Evolutionary conservation across 1,140 invertebrate species (phyloP), one percentile per base, ranked within the genome.

Genomic region (Yoshiicerus persimilis): DNA sequence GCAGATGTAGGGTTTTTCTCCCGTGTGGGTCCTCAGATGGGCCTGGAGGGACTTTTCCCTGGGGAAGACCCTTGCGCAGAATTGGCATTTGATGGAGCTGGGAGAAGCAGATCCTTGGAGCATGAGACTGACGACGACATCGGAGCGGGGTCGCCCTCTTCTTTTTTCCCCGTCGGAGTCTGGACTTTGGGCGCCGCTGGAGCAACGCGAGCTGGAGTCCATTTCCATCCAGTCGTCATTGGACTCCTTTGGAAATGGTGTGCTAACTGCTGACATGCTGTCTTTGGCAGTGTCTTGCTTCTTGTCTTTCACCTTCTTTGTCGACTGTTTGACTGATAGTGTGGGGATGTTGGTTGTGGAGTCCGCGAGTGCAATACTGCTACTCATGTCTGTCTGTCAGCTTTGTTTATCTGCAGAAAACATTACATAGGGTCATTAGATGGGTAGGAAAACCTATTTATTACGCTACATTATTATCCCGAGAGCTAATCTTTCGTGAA

Each of bases 1-100:
- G 92, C 96, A 97, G 0, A 92, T 92, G 91, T 96, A 97, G 11
- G 96, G 96, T 84, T 95, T 93, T 92, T 97, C 96, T 70, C 96
- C 96, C 91, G 96, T 97, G 91, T 97, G 96, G 2, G 96, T 96
- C 90, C 96, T 93, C 36, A 96, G 92, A 92, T 97, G 96, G n/a
- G 96, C 96, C 92, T 96, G 95, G 0, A 96, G 92, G 20, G 95
- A 96, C 92, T 97, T 97, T 91, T 96, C 96, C 89, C 96, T 92
- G 9, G 96, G 96, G 92, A 97, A 97, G 11, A 96, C 96, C 84
- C 96, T 92, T 86, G 94, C 94, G 92, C 96, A 97, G 91, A 94
- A 95, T 56, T 94, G 93, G 92, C 96, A 97, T 91, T 96, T 95
- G 89, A 96, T 96, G 77, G 94, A 94, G 92, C 95, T 95, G 0